Evolutionary conservation across 2,113 vertebrate species (phyloP).

Genomic region (Trematomus loennbergii): DNA sequence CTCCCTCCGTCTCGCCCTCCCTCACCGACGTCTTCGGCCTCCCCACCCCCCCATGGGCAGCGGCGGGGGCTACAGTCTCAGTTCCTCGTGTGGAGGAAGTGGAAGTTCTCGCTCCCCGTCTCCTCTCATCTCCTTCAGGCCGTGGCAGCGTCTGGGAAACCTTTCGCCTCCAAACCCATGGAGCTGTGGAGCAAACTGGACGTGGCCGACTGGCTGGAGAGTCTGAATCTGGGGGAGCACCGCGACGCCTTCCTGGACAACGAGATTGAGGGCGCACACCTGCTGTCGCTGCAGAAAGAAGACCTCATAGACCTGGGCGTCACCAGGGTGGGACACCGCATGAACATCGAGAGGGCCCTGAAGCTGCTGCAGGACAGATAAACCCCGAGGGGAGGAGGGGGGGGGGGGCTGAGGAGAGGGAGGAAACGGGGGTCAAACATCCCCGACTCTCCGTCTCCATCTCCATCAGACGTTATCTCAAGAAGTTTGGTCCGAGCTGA

Average conservation of each 20-base stretch:
- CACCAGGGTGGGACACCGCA: conserved; percentile 95
- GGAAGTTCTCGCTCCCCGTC: conserved; percentile 95
- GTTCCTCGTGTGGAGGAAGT: conserved; percentile 84
- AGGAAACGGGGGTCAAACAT: too few species aligned
- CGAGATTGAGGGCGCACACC: conserved; percentile 97
- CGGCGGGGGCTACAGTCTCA: conserved; percentile 92
- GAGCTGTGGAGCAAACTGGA: conserved; percentile 98
- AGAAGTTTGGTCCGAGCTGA: conserved; percentile 53
- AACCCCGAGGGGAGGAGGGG: conserved; percentile 55
- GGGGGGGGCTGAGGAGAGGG: too few species aligned
- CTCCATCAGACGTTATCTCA: conserved; percentile 54
- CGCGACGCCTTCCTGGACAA: conserved; percentile 98
- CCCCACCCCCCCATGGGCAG: conserved; percentile 90
- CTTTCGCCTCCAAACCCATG: conserved; percentile 94
- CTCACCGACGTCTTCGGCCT: conserved; percentile 93
- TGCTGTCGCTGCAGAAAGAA: conserved; percentile 97
- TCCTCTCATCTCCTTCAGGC: conserved; percentile 93
- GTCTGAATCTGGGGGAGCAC: conserved; percentile 96
- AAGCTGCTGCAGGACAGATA: conserved; percentile 98
- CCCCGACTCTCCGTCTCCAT: neutral
- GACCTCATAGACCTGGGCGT: conserved; percentile 98
- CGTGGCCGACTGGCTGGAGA: conserved; percentile 99
- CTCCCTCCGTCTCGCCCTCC: conserved; percentile 86
- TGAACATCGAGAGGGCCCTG: conserved; percentile 98
- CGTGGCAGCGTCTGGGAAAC: conserved; percentile 91